Evolutionary conservation across 1,140 invertebrate genomes (phyloP).

Genomic region (Oedothorax gibbosus): DNA sequence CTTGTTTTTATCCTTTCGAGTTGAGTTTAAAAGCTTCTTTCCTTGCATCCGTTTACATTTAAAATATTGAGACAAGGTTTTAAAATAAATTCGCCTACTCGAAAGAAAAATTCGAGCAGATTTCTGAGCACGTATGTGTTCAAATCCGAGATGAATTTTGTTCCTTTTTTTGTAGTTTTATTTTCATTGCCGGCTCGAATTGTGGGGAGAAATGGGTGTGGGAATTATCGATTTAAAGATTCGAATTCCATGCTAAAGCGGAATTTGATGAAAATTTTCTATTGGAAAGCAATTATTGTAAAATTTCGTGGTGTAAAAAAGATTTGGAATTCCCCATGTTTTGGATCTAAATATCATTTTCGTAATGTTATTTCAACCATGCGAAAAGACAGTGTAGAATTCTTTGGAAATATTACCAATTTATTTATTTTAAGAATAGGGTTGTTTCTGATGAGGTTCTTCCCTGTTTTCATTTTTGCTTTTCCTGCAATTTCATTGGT

Average conservation of each 20-base stretch:
- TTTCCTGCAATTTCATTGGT: too few relatives aligned
- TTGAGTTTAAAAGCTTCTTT: not conserved
- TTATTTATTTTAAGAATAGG: too few relatives aligned
- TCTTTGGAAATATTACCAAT: too few relatives aligned
- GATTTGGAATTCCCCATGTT: slow-evolving; percentile 4
- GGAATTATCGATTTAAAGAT: slow-evolving; percentile 50
- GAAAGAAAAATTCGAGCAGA: slow-evolving; percentile 31
- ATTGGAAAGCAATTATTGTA: slow-evolving; percentile 53
- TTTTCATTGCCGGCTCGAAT: slow-evolving; percentile 15
- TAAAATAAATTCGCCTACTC: slow-evolving; percentile 51
- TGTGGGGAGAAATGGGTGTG: slow-evolving; percentile 43
- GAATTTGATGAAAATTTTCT: slow-evolving; percentile 40
- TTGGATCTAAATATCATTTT: too few relatives aligned
- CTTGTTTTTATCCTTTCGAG: slow-evolving; percentile 14
- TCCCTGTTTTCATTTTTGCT: too few relatives aligned
- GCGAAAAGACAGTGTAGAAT: too few relatives aligned
- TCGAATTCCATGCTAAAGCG: slow-evolving; percentile 17
- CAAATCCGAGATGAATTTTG: slow-evolving; percentile 5
- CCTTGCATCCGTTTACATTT: not conserved
- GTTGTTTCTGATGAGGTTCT: too few relatives aligned
- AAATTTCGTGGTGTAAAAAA: slow-evolving; percentile 3
- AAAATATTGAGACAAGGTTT: slow-evolving; percentile 18
- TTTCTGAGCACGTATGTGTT: slow-evolving; percentile 5
- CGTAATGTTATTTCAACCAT: too few relatives aligned
- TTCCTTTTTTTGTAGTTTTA: slow-evolving; percentile 24